Percentiles rank a stretch among this genome's conserved stretches.
These are phyloP conservation scores for Zhuqinia jingwanae DNA, from an alignment of 2,888 invertebrate genomes.

Conservation along the genomic window DNA sequence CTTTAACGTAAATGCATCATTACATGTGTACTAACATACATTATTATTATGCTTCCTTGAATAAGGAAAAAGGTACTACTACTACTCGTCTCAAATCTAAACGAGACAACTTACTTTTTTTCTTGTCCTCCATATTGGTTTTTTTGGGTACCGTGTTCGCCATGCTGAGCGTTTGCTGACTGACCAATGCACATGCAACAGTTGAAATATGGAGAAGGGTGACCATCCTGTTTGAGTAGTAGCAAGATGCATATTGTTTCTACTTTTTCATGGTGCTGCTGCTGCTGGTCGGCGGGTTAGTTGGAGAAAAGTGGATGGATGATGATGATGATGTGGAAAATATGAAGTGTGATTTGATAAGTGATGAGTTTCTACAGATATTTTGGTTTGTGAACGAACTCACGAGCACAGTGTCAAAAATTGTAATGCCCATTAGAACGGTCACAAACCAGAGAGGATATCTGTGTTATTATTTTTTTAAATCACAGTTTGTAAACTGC, in stretches of 20 bases:
- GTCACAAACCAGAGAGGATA: constrained; percentile 81
- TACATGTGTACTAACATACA: too few species aligned
- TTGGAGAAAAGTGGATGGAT: background rate
- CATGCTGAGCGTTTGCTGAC: background rate
- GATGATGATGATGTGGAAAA: background rate
- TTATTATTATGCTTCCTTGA: too few species aligned
- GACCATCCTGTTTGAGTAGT: background rate
- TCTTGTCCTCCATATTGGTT: background rate
- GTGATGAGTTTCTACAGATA: constrained; percentile 71
- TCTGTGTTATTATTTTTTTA: too few species aligned
- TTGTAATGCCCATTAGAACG: constrained; percentile 82
- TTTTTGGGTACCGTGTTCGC: background rate
- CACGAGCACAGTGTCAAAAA: constrained; percentile 80
- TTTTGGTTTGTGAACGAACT: constrained; percentile 80
- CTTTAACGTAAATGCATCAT: too few species aligned
- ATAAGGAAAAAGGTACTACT: too few species aligned
- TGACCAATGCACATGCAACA: background rate
- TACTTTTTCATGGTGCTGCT: background rate
- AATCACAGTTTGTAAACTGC: too few species aligned
- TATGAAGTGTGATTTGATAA: background rate
- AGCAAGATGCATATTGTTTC: background rate
- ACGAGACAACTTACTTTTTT: too few species aligned
- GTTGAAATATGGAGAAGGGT: background rate
- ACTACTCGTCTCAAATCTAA: too few species aligned
- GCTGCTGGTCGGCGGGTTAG: background rate